Evolutionary conservation across 2,888 invertebrate genomes (phyloP), one percentile per base, ranked within the genome.

Genomic region (Agriopis marginaria): DNA sequence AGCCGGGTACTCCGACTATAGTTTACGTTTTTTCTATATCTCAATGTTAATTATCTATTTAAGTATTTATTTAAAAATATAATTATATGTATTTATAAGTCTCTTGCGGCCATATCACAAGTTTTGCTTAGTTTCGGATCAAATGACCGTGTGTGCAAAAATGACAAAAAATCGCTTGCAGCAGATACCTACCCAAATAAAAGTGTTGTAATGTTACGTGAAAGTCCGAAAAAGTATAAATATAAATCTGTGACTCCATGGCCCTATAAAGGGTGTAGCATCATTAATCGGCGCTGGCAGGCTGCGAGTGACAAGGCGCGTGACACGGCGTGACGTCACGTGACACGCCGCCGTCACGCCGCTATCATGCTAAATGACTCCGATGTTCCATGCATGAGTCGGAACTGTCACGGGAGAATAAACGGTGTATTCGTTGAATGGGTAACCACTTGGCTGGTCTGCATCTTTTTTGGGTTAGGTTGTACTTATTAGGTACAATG

Each of bases 231-330:
- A 32, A 5, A 8, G 42, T 42, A 1, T 9, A 9, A 9, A 42
- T 42, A 42, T 51, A 51, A 40, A 54, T n/a, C 68, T 53, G 53
- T 4, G 11, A 42, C 50, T 68, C 17, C 23, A 17, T 63, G 11
- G 77, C 75, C 65, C 50, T 47, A 14, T 44, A 12, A 56, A 63
- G 55, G 68, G 68, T 60, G 17, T 23, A 53, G 51, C 50, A 62
- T 67, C 72, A 72, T 72, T 72, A 72, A 64, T 72, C 69, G 72
- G 61, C 62, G 63, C 56, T 17, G 67, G 55, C 60, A 58, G 66
- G 40, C 49, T 70, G 66, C 64, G 62, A 61, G 67, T 64, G 72
- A 70, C 70, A 59, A 17, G 17, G 45, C 65, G 61, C 64, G 67
- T 61, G 66, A 63, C 66, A 45, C 32, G 55, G n/a, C 59, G 53